These are phyloP conservation scores for Ylistrum balloti DNA, from an alignment of 1,140 invertebrate species.

Conservation along the genomic window DNA sequence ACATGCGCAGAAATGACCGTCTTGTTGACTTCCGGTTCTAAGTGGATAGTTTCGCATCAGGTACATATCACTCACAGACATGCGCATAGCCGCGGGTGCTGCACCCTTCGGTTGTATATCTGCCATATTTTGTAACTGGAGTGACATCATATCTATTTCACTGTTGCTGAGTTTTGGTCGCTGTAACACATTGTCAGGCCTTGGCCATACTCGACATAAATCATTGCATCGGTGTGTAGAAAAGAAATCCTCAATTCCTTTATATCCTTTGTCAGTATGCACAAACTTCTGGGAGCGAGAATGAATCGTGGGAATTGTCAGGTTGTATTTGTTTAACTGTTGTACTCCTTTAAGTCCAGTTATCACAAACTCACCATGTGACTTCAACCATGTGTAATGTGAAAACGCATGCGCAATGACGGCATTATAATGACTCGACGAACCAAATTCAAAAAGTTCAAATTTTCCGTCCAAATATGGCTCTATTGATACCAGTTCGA, in stretches of 20 bases:
- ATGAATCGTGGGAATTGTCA: conserved; percentile 61
- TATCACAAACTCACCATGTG: conserved; percentile 54
- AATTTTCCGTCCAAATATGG: conserved; percentile 60
- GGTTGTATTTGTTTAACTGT: conserved; percentile 50
- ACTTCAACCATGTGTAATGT: conserved; percentile 61
- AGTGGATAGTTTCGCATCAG: conserved; percentile 37
- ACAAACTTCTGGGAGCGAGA: conserved; percentile 55
- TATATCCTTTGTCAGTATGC: conserved; percentile 52
- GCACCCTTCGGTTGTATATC: conserved; percentile 6
- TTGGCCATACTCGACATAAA: conserved; percentile 54
- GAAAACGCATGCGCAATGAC: conserved; percentile 57
- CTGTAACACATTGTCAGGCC: conserved; percentile 45
- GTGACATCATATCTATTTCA: conserved; percentile 51
- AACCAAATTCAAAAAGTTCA: conserved; percentile 57
- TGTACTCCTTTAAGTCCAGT: conserved; percentile 58
- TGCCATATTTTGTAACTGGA: conserved; percentile 45
- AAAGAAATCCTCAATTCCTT: conserved; percentile 62
- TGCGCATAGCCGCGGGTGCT: neutral
- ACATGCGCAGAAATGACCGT: neutral
- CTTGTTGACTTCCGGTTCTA: conserved; percentile 2
- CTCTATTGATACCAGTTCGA: conserved; percentile 60
- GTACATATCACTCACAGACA: conserved; percentile 34
- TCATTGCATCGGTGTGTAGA: conserved; percentile 61
- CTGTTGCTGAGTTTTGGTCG: conserved; percentile 37
- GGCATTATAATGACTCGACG: conserved; percentile 49